Base-by-base conservation (phyloP, 2,797 vertebrate genomes). In the Typhlichthys subterraneus region DNA sequence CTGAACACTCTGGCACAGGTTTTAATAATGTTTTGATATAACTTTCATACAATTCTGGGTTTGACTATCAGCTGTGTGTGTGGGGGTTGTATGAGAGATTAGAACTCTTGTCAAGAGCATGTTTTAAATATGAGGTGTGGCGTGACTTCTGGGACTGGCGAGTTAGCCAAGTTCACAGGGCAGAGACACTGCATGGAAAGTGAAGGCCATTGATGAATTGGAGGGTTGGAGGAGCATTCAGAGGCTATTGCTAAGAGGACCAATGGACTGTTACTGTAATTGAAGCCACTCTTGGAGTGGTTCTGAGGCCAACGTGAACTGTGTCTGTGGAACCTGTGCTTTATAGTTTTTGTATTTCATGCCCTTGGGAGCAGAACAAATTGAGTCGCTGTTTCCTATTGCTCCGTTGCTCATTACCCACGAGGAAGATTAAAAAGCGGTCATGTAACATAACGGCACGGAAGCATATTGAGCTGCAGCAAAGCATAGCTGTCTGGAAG, bases 301-400 rank as follows among this genome's bases (percentile, higher is more conserved):
- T 75, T 82, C 74, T 71, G 48, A 23, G 23, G 62, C 61, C 67
- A 58, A 73, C 19, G 60, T 50, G 72, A 83, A 61, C 73, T 2
- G 45, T n/a, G 75, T 83, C 73, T 70, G 70, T 65, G 60, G 77
- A 80, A 75, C 79, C 79, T 66, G 70, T 68, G 69, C 79, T 84
- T 84, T 89, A 85, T 86, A 85, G 70, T 67, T 77, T 88, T 87
- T 85, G 76, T 77, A 87, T 89, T 91, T 88, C 57, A 79, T 81
- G 83, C 53, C 72, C 85, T 85, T 38, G 79, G 83, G 72, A 87
- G 78, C 76, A 85, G 73, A 87, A 86, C 85, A 89, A 80, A 91
- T 89, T 82, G 65, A 68, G 85, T 72, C 78, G 81, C 73, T 88
- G 83, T 88, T 81, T 87, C 84, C 87, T 73, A 80, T 80, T 68